phyloP scores from a whole-genome alignment of 37 sponge, comb jelly and placozoan genomes.

The Hormiphora californensis region DNA sequence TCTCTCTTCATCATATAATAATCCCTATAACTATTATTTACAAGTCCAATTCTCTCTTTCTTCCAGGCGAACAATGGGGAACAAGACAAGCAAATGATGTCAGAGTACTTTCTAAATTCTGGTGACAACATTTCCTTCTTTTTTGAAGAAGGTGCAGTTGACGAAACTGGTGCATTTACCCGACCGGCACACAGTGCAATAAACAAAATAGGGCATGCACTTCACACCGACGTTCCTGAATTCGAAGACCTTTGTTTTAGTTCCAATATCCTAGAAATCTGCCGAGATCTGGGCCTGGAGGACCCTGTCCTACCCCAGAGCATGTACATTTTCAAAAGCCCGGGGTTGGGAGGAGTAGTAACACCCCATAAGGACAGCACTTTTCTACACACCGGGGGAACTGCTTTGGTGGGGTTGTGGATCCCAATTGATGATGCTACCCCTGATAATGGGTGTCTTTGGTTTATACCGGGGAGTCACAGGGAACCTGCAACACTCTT shows the following conservation, averaged over 20 bases:
- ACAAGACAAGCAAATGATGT: constrained; percentile 53
- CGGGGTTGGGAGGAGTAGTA: constrained; percentile 64
- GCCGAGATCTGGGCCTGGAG: constrained; percentile 62
- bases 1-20: not conserved
- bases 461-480: constrained; percentile 90
- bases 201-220: constrained; percentile 95
- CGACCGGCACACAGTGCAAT: constrained; percentile 57
- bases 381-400: constrained; percentile 82
- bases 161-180: constrained; percentile 68
- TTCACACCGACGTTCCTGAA: constrained; percentile 76
- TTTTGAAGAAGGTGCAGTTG: constrained; percentile 80
- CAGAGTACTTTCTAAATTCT: constrained; percentile 86
- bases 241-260: constrained; percentile 69
- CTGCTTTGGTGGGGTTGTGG: constrained; percentile 82
- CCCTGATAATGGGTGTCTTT: constrained; percentile 86
- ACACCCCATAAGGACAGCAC: constrained; percentile 82
- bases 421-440: constrained; percentile 93
- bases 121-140: constrained; percentile 90
- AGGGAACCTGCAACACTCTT: constrained; percentile 55
- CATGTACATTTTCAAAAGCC: constrained; percentile 91
- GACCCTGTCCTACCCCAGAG: constrained; percentile 81
- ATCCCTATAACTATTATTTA: not conserved
- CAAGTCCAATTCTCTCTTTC: not conserved
- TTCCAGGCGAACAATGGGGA: constrained; percentile 52
- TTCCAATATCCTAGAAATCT: constrained; percentile 61